These are phyloP conservation scores for Eustalomyia histrio DNA, from an alignment of 2,888 invertebrate species.

Conservation along the genomic window DNA sequence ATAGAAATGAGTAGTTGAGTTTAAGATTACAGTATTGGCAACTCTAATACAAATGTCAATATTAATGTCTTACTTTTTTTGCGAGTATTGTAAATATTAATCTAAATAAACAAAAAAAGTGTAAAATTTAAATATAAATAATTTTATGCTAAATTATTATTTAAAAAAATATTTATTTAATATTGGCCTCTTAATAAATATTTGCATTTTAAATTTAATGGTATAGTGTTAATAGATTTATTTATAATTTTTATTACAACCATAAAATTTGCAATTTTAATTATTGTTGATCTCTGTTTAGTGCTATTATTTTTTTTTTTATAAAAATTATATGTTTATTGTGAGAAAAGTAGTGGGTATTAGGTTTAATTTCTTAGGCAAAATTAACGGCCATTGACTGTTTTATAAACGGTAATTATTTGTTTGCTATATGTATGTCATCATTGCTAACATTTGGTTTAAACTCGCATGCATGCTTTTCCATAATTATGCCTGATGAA, in stretches of 20 bases:
- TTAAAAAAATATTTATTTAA: background rate
- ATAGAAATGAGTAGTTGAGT: too few species aligned
- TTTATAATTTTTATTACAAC: background rate
- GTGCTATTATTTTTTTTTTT: background rate
- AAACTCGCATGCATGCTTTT: background rate
- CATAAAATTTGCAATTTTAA: conserved; percentile 1
- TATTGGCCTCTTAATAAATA: conserved; percentile 1
- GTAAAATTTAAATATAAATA: background rate
- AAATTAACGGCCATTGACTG: conserved; percentile 34
- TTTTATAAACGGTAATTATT: conserved; percentile 27
- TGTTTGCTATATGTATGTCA: conserved; percentile 7
- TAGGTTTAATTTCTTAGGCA: background rate
- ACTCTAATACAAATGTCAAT: too few species aligned
- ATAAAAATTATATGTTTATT: background rate
- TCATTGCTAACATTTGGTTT: conserved; percentile 7
- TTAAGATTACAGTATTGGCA: too few species aligned
- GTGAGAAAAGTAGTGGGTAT: conserved; percentile 8
- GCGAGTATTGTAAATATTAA: background rate
- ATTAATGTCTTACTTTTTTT: background rate
- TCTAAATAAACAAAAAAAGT: background rate
- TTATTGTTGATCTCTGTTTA: background rate
- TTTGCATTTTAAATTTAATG: background rate
- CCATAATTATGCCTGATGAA: conserved; percentile 44
- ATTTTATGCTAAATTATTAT: background rate
- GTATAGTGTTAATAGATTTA: conserved; percentile 14